Conservation (phyloP, 2,888 invertebrate species). For the Coleophora deauratella region DNA sequence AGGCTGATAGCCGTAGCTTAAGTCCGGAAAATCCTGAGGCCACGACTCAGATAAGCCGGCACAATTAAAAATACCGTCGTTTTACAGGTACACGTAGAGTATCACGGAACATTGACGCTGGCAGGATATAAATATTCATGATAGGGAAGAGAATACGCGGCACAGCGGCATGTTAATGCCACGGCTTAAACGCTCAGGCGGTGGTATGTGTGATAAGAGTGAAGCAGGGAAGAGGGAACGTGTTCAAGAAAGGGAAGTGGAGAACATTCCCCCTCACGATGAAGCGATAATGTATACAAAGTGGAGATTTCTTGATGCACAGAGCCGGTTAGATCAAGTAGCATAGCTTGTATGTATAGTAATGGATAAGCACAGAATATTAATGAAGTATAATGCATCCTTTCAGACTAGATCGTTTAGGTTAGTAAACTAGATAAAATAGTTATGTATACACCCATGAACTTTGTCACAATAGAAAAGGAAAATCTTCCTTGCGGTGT, state of each 20-base stretch:
- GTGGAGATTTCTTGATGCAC: not conserved
- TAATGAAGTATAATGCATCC: too few relatives aligned
- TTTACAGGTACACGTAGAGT: slow-evolving; percentile 25
- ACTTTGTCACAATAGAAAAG: too few relatives aligned
- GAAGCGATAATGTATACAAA: not conserved
- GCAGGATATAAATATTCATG: slow-evolving; percentile 58
- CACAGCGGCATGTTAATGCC: slow-evolving; percentile 47
- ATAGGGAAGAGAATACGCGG: slow-evolving; percentile 40
- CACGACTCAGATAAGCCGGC: not conserved
- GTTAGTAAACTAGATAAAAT: too few relatives aligned
- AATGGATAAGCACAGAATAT: not conserved
- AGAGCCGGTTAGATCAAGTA: not conserved
- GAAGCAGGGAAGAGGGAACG: not conserved
- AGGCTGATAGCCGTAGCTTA: too few relatives aligned
- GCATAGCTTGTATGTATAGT: not conserved
- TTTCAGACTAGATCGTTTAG: too few relatives aligned
- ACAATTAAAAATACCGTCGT: slow-evolving; percentile 17
- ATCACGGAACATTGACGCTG: slow-evolving; percentile 48
- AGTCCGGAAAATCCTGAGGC: not conserved
- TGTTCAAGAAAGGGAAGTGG: not conserved
- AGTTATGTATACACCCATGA: too few relatives aligned
- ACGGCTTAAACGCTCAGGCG: slow-evolving; percentile 34
- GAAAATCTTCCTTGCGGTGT: too few relatives aligned
- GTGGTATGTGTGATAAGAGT: not conserved
- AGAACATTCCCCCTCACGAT: not conserved